Base-by-base conservation (phyloP, 2,113 vertebrate genomes). In the Pycnonotus jocosus region DNA sequence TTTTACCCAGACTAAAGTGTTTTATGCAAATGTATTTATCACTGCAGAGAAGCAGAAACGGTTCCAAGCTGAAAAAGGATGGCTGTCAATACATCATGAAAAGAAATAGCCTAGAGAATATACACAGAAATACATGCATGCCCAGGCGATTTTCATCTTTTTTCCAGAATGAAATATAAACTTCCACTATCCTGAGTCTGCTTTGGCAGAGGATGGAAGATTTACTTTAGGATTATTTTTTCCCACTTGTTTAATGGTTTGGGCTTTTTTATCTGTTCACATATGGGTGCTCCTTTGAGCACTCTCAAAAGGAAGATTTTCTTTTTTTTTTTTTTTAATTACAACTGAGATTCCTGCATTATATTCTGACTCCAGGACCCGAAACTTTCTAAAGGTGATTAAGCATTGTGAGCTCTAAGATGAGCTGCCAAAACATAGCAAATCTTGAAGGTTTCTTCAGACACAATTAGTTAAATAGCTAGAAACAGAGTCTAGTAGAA, bases 401-500 rank as follows among this genome's bases (percentile, higher is more conserved):
- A 76, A 57, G 33, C 35, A 69, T 2, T 35, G 7, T 44, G 11
- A 87, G 20, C 60, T n/a, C 27, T 44, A 84, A 83, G 68, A 35
- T 4, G 1, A 74, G 17, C 25, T 58, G 11, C 8, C 30, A 86
- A 51, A 74, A 25, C 16, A 76, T 1, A 30, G 31, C 10, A 45
- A 17, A 20, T 47, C 24, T 66, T 69, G 13, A 78, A 54, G 11
- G 9, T 56, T 77, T 69, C 20, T 58, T 50, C 35, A 64, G 79
- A 66, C 12, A 35, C 6, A 35, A 48, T 50, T 33, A 83, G 5
- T 30, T 81, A 44, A 85, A 23, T 9, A 44, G 5, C 33, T 33
- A 31, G 30, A 54, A n/a, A 48, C 0, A 24, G 30, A 31, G 3
- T 4, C 11, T 1, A 40, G 11, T 0, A 40, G 20, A 40, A 74